A percentile compares a stretch with the other conserved stretches of the same genome.
Conservation (phyloP, 2,888 invertebrate species). For the Tromatobia lineatoria region DNA sequence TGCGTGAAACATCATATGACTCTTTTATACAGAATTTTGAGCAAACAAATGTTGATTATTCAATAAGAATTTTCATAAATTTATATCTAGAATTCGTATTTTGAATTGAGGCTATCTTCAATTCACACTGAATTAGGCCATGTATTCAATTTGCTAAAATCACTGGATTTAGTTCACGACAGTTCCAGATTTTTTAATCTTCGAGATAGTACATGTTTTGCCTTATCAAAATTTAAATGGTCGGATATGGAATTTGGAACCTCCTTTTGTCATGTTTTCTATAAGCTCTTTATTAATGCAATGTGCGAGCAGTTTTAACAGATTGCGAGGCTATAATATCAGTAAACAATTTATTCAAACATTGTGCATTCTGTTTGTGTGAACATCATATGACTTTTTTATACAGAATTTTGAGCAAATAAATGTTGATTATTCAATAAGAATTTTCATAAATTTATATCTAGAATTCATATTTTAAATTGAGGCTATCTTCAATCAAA, state of each 20-base stretch:
- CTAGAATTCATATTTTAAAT: no score
- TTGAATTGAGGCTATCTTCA: conserved; percentile 61
- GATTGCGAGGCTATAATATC: not conserved
- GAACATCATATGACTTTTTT: no score
- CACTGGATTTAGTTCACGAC: not conserved
- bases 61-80: no score
- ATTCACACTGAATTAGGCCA: conserved; percentile 48
- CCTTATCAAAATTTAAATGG: not conserved
- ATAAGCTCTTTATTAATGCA: not conserved
- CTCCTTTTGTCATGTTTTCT: conserved; percentile 27
- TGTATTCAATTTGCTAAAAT: conserved; percentile 14
- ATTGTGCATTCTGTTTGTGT: not conserved
- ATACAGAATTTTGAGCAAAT: no score
- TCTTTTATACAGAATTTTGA: no score
- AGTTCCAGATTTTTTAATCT: conserved; percentile 14
- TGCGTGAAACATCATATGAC: no score
- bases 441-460: no score
- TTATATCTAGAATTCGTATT: no score
- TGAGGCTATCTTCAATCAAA: conserved; percentile 59
- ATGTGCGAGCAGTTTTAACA: not conserved
- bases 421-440: no score
- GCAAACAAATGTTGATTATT: no score
- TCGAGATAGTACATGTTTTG: conserved; percentile 4
- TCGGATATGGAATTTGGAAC: not conserved
- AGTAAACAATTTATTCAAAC: not conserved